phyloP scores from a whole-genome alignment of 2,888 invertebrate species.

The Oscheius sp. region DNA sequence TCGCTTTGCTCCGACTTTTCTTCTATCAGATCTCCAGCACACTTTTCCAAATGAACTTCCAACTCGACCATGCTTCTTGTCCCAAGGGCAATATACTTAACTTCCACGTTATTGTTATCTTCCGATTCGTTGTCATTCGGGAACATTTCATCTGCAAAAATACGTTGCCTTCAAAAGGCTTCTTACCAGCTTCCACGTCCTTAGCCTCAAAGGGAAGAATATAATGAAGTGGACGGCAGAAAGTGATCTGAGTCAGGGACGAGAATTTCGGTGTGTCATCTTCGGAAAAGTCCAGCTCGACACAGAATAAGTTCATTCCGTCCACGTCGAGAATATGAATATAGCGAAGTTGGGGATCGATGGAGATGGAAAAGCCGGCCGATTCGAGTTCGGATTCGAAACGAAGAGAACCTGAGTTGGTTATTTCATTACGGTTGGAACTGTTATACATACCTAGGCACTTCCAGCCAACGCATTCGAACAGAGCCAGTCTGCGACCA shows the following conservation, averaged over 20 bases:
- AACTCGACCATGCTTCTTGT: conserved; percentile 16
- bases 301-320: conserved; percentile 84
- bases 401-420: conserved; percentile 17
- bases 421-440: neutral
- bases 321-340: conserved; percentile 87
- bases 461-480: conserved; percentile 82
- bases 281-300: conserved; percentile 74
- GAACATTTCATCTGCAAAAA: conserved; percentile 29
- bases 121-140: conserved; percentile 25
- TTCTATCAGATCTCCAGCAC: neutral
- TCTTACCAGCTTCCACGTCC: conserved; percentile 21
- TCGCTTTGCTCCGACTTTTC: conserved; percentile 12
- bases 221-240: conserved; percentile 48
- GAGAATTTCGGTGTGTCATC: conserved; percentile 44
- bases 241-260: conserved; percentile 54
- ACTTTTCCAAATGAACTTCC: conserved; percentile 16
- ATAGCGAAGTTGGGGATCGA: conserved; percentile 41
- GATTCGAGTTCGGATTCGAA: conserved; percentile 28
- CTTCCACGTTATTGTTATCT: conserved; percentile 3
- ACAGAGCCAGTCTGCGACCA: conserved; percentile 63
- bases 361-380: conserved; percentile 1
- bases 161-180: neutral
- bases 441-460: conserved; percentile 76
- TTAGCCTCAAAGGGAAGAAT: conserved; percentile 32
- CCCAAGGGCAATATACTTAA: conserved; percentile 33